These are phyloP conservation scores for Catharus bicknelli DNA, from an alignment of 2,113 vertebrate species.

Conservation along the genomic window DNA sequence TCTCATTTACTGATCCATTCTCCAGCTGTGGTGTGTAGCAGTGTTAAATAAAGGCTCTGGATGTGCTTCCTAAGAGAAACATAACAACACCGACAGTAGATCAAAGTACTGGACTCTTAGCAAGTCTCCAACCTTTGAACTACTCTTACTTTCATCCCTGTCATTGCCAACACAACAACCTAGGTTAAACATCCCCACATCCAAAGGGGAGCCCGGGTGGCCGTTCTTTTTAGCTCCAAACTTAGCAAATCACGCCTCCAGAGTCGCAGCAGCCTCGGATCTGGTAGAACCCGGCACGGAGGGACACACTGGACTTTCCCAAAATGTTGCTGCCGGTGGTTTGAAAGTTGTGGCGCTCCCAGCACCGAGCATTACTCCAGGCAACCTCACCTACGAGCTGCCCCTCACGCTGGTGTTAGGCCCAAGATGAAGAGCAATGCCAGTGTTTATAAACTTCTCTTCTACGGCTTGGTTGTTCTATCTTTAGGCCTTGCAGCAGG, in stretches of 20 bases:
- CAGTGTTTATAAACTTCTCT: conserved; percentile 23
- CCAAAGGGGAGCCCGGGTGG: conserved; percentile 12
- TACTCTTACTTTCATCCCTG: conserved; percentile 55
- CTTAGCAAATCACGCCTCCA: background rate
- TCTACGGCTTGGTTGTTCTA: background rate
- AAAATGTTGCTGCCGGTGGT: conserved; percentile 3
- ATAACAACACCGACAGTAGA: conserved; percentile 65
- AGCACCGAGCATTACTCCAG: background rate
- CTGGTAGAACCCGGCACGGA: background rate
- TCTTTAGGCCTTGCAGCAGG: background rate
- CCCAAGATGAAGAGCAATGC: background rate
- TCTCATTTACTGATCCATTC: conserved; percentile 67
- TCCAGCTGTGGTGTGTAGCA: conserved; percentile 52
- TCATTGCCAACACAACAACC: conserved; percentile 49
- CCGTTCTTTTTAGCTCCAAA: conserved; percentile 7
- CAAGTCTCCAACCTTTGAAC: conserved; percentile 62
- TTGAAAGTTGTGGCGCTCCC: background rate
- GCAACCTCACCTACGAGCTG: background rate
- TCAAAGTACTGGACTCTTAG: conserved; percentile 77
- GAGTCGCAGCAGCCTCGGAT: background rate
- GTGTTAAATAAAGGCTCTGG: conserved; percentile 64
- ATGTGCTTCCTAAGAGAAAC: conserved; percentile 65
- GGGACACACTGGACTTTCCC: background rate
- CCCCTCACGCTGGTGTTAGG: background rate
- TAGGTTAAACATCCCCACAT: conserved; percentile 57